Evolutionary conservation across 2,888 invertebrate species (phyloP), one percentile per base, ranked within the genome.

Genomic region (Bombylius discolor): DNA sequence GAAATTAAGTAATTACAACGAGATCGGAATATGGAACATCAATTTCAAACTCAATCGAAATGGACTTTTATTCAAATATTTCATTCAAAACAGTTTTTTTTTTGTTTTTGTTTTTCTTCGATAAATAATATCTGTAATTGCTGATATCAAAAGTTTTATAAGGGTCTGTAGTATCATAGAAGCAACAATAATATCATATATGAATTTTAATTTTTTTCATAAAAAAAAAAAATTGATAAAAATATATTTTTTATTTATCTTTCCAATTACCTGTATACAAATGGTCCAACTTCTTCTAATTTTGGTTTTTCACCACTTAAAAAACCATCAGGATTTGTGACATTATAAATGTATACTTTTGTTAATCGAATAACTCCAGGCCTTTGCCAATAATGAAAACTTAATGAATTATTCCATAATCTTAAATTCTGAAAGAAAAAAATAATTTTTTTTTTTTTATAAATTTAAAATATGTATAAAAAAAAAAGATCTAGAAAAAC

Each of bases 301-400:
- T 81, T 85, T 5, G 90, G 89, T 66, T 88, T 89, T 68, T 89
- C 89, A 0, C 88, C 87, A 50, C 77, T 75, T 34, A 91, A 74
- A 67, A 90, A 90, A 4, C 80, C 87, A 55, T 89, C 87, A 0
- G 89, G 83, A 73, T 91, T 91, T 33, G 89, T 89, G 13, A 91
- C 87, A 75, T 91, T 91, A 78, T 89, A 91, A 66, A 91, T 89
- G 69, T 89, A 91, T 23, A 91, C 87, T 76, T 88, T 89, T 61
- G 90, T 90, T 57, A 90, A 75, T 58, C 90, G 77, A 61, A 85
- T 80, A 12, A 91, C 89, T 0, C 90, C 90, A 0, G 90, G 90
- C 65, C 85, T 84, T 68, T 90, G 89, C 90, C 90, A 90, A 70
- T 90, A 91, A 65, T 89, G 88, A 76, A 87, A 91, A 70, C 89